phyloP scores from a whole-genome alignment of 2,797 vertebrate species.

The Picus viridis region DNA sequence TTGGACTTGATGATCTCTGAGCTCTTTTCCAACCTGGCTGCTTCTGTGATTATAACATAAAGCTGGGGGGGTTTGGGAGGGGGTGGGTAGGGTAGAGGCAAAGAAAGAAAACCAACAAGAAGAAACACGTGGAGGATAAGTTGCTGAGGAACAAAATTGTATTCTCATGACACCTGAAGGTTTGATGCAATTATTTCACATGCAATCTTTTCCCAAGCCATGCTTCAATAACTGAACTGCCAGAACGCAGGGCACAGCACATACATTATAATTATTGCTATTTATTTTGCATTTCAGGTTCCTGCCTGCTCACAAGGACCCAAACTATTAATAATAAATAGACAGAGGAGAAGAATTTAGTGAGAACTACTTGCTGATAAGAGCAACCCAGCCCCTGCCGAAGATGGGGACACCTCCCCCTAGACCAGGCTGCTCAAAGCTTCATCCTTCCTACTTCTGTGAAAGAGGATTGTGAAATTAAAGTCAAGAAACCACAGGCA shows the following conservation, averaged over 20 bases:
- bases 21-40: too few relatives aligned
- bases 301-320: neutral
- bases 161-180: neutral
- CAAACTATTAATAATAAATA: neutral
- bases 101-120: too few relatives aligned
- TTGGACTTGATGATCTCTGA: too few relatives aligned
- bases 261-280: neutral
- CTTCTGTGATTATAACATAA: too few relatives aligned
- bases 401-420: too few relatives aligned
- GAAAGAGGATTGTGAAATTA: too few relatives aligned
- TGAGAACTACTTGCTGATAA: neutral
- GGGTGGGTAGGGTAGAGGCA: too few relatives aligned
- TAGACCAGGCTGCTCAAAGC: too few relatives aligned
- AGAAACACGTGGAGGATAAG: too few relatives aligned
- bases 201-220: neutral
- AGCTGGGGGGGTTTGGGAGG: too few relatives aligned
- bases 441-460: too few relatives aligned
- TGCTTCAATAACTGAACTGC: neutral
- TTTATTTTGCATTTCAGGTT: neutral
- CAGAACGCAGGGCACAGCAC: neutral
- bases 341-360: neutral
- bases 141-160: neutral
- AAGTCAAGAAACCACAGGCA: too few relatives aligned
- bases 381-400: neutral
- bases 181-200: neutral